A percentile compares a stretch with the other conserved stretches of the same genome.
Conservation (phyloP, 2,888 invertebrate species). For the Drosophila eohydei region DNA sequence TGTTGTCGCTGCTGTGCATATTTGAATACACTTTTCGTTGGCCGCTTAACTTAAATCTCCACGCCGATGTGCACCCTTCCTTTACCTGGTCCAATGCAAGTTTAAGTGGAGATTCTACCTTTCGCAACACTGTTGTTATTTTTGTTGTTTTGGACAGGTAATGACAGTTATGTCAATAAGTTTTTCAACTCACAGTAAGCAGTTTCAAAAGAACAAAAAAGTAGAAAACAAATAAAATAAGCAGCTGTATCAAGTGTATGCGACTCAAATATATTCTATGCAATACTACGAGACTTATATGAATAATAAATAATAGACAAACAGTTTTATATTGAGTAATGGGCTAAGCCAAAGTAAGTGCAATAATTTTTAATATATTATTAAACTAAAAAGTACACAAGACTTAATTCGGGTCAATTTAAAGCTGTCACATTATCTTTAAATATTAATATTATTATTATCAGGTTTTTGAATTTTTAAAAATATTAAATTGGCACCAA, state of each 20-base stretch:
- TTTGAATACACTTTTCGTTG: slow-evolving; percentile 80
- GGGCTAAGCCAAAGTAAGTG: too few relatives aligned
- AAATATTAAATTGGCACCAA: background rate
- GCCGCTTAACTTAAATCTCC: slow-evolving; percentile 77
- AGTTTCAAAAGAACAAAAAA: slow-evolving; percentile 22
- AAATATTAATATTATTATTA: too few relatives aligned
- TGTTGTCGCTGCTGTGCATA: slow-evolving; percentile 65
- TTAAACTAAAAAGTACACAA: too few relatives aligned
- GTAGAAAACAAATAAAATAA: slow-evolving; percentile 50
- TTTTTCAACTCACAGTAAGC: slow-evolving; percentile 52
- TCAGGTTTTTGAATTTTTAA: too few relatives aligned
- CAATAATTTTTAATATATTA: too few relatives aligned
- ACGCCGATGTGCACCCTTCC: slow-evolving; percentile 26
- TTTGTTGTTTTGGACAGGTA: slow-evolving; percentile 63
- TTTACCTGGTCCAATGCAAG: slow-evolving; percentile 49
- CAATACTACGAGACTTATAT: too few relatives aligned
- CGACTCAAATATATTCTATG: background rate
- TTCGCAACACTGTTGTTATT: slow-evolving; percentile 54
- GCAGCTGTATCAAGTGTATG: background rate
- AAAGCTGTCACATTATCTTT: too few relatives aligned
- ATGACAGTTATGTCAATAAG: slow-evolving; percentile 81
- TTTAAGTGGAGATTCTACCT: slow-evolving; percentile 63
- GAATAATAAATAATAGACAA: too few relatives aligned
- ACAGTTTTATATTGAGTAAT: background rate
- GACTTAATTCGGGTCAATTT: too few relatives aligned